Evolutionary conservation across 2,113 vertebrate species (phyloP), one percentile per base, ranked within the genome.

Genomic region (Opisthocomus hoazin): DNA sequence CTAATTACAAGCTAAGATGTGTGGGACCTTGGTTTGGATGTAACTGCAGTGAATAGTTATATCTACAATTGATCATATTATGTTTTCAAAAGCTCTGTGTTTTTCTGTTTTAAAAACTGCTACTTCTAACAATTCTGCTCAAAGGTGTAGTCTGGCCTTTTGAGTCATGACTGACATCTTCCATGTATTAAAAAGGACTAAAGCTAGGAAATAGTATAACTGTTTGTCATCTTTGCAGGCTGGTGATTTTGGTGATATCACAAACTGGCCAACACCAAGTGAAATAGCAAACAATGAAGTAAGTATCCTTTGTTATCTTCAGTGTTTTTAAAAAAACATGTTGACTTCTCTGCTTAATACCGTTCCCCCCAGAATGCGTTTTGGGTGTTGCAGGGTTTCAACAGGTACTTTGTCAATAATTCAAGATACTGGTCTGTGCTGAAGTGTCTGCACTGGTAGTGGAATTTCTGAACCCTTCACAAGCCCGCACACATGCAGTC

Each of bases 251-350:
- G 99, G 98, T 43, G 99, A 99, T 92, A 99, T 99, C 87, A 98
- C 98, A 77, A 99, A 99, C 95, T 99, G 99, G 99, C 99, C 99
- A 37, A 99, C 99, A 51, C 99, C 99, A 45, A 98, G 99, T 15
- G 99, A 99, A 97, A 98, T 99, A 83, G 98, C 98, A 87, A 99
- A 96, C 95, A 98, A 98, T 97, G 99, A 98, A 98, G 99, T 99
- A 96, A 97, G 98, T 95, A 84, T 84, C 75, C 22, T 54, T 37
- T 77, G 17, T 45, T 53, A 66, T 29, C 54, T 41, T 69, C 12
- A 5, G 15, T 71, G 7, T 22, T 41, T 57, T n/a, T 50, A 8
- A 46, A 58, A 53, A 74, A 12, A 3, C 15, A 24, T 17, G 0
- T 19, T 65, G 54, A 15, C 8, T 69, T 68, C 13, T 64, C 10